Conservation (phyloP, 1,140 invertebrate genomes). For the Drosophila tristis region DNA sequence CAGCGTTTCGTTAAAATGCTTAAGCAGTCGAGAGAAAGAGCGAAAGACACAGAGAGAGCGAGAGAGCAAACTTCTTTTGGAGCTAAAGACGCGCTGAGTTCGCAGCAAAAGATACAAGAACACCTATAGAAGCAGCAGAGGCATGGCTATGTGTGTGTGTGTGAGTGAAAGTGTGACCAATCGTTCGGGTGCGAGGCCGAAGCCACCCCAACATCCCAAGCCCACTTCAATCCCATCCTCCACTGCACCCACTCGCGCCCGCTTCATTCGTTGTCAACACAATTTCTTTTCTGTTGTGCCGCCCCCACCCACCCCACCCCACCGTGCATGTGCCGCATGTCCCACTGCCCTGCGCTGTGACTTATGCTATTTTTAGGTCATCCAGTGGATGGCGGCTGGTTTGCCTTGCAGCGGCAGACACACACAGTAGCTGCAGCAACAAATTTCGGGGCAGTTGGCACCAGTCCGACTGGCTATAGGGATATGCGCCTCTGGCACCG, state of each 20-base stretch:
- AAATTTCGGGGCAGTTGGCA: conserved; percentile 55
- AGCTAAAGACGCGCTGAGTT: conserved; percentile 41
- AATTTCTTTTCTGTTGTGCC: conserved; percentile 78
- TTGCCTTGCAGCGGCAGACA: conserved; percentile 22
- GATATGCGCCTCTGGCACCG: conserved; percentile 1
- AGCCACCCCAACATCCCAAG: no score
- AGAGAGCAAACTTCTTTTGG: conserved; percentile 2
- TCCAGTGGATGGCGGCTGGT: conserved; percentile 53
- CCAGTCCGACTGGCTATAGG: conserved; percentile 57
- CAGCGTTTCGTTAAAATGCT: conserved; percentile 39
- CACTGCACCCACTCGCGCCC: not conserved
- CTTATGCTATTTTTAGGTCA: conserved; percentile 81
- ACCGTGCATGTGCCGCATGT: conserved; percentile 10
- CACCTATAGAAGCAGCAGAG: not conserved
- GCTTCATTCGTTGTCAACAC: conserved; percentile 69
- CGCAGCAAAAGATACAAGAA: conserved; percentile 44
- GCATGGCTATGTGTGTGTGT: not conserved
- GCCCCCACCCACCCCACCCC: conserved; percentile 45
- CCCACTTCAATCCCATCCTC: not conserved
- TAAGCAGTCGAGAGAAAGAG: not conserved
- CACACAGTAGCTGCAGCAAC: conserved; percentile 2
- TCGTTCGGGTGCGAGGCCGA: no score
- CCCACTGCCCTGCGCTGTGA: conserved; percentile 27
- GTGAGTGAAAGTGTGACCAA: no score
- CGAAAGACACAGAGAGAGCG: conserved; percentile 1